A percentile compares a stretch with the other conserved stretches of the same genome.
These are phyloP conservation scores for Melanchra persicariae DNA, from an alignment of 2,888 invertebrate species.

Conservation along the genomic window DNA sequence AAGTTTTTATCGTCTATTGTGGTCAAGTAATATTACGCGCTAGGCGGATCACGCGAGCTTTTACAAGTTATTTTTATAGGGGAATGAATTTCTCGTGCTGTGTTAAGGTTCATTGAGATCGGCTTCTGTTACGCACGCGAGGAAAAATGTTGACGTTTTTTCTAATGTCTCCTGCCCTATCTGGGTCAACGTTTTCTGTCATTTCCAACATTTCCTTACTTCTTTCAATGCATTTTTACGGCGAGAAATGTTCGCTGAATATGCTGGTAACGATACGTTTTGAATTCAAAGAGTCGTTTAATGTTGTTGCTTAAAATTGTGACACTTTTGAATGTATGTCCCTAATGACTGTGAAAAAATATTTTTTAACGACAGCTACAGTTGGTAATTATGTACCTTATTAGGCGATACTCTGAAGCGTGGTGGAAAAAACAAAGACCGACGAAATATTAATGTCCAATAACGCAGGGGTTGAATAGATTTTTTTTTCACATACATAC, in stretches of 20 bases:
- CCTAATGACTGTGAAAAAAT: constrained; percentile 20
- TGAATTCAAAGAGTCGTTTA: constrained; percentile 34
- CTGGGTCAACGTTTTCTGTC: constrained; percentile 69
- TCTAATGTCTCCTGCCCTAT: constrained; percentile 61
- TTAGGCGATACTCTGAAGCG: neutral
- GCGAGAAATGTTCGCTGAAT: constrained; percentile 55
- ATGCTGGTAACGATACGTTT: constrained; percentile 40
- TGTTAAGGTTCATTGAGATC: constrained; percentile 66
- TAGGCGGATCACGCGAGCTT: constrained; percentile 73
- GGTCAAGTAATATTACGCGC: constrained; percentile 78
- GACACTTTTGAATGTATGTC: neutral
- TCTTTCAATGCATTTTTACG: constrained; percentile 65
- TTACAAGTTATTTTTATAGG: constrained; percentile 74
- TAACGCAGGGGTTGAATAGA: neutral
- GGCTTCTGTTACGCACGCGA: constrained; percentile 74
- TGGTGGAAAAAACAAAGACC: neutral
- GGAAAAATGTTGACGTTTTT: constrained; percentile 61
- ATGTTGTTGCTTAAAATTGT: constrained; percentile 14
- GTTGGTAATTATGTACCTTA: neutral
- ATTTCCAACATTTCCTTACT: constrained; percentile 68
- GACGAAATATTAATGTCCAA: neutral
- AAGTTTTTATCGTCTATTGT: constrained; percentile 74
- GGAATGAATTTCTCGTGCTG: constrained; percentile 63
- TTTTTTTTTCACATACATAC: constrained; percentile 47
- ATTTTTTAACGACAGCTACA: neutral